Conservation (phyloP, 2,888 invertebrate species). For the Biston betularia region DNA sequence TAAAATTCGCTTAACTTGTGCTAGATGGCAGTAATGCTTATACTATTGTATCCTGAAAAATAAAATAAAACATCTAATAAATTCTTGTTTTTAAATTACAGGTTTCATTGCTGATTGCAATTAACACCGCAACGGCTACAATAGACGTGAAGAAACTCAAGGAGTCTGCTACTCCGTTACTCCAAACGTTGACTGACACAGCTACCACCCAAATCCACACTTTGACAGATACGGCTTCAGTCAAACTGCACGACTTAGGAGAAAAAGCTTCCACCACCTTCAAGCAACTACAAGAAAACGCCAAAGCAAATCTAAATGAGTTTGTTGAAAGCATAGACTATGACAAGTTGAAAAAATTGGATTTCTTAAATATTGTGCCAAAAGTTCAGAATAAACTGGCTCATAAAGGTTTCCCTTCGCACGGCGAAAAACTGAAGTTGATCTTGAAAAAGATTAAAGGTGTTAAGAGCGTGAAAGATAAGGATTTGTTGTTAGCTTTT, state of each 20-base stretch:
- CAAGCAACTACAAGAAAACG: conserved; percentile 54
- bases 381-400: conserved; percentile 49
- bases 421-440: conserved; percentile 39
- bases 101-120: conserved; percentile 60
- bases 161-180: conserved; percentile 58
- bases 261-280: conserved; percentile 50
- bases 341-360: conserved; percentile 60
- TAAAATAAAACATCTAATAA: no score
- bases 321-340: conserved; percentile 53
- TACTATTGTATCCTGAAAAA: no score
- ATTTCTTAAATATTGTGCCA: conserved; percentile 60
- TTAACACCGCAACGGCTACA: conserved; percentile 62
- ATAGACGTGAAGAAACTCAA: conserved; percentile 64
- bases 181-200: conserved; percentile 50
- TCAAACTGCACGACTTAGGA: conserved; percentile 49
- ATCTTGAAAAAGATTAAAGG: conserved; percentile 43
- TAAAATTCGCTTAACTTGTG: no score
- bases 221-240: conserved; percentile 52
- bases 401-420: conserved; percentile 34
- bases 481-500: conserved; percentile 48
- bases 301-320: conserved; percentile 39
- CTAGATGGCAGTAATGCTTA: no score
- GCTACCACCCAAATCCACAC: conserved; percentile 57
- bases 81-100: conserved; percentile 46
- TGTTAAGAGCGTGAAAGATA: conserved; percentile 42